phyloP scores from a whole-genome alignment of 23 tunicate species.

The Styela plicata region DNA sequence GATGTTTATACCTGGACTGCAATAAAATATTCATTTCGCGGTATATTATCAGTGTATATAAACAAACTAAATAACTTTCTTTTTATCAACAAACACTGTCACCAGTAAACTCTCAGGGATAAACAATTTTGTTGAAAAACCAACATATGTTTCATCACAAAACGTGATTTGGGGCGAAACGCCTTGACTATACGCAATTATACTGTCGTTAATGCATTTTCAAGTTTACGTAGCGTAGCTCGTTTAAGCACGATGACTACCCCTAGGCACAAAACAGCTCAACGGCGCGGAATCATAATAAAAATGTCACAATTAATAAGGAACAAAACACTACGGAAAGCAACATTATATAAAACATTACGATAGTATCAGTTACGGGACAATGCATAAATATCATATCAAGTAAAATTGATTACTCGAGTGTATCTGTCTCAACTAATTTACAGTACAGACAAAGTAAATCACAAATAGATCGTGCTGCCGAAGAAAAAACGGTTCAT shows the following conservation, averaged over 20 bases:
- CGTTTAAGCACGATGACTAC: neutral
- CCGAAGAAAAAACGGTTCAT: too few relatives aligned
- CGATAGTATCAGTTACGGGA: too few relatives aligned
- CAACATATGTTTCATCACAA: neutral
- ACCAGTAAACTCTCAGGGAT: neutral
- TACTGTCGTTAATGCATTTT: neutral
- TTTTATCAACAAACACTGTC: neutral
- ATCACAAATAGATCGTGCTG: too few relatives aligned
- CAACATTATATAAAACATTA: neutral
- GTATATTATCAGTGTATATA: neutral
- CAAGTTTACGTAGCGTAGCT: neutral
- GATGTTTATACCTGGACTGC: too few relatives aligned
- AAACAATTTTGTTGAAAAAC: neutral
- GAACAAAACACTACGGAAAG: neutral
- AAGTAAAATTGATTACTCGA: too few relatives aligned
- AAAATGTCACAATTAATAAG: neutral
- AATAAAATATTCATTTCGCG: neutral
- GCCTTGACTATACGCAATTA: neutral
- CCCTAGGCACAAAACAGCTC: neutral
- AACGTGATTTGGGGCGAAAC: neutral
- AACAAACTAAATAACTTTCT: neutral
- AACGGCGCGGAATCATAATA: neutral
- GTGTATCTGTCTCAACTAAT: too few relatives aligned
- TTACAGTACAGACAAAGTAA: too few relatives aligned
- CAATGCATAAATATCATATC: too few relatives aligned